phyloP scores from a whole-genome alignment of 2,888 invertebrate species.

The Scrobipalpa costella region DNA sequence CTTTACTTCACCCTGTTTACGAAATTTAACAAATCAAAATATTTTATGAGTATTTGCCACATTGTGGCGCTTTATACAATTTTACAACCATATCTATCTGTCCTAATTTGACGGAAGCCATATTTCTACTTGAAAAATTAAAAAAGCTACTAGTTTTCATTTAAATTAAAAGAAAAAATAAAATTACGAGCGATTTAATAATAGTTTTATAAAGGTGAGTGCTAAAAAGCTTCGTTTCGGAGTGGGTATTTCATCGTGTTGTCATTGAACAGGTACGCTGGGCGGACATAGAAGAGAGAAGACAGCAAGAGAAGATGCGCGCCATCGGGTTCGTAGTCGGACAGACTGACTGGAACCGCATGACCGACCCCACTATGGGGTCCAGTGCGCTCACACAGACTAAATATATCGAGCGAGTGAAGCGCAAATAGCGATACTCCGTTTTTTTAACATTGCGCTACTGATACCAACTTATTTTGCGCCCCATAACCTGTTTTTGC shows the following conservation, averaged over 20 bases:
- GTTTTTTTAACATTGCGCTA: too few species aligned
- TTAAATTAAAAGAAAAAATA: background rate
- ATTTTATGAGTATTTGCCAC: background rate
- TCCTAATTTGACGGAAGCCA: background rate
- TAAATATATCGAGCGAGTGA: slow-evolving; percentile 90
- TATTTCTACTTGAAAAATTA: background rate
- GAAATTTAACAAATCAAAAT: background rate
- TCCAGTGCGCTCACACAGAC: slow-evolving; percentile 95
- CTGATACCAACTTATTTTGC: too few species aligned
- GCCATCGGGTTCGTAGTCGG: slow-evolving; percentile 98
- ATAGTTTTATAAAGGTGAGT: slow-evolving; percentile 28
- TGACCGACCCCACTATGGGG: slow-evolving; percentile 95
- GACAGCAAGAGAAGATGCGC: slow-evolving; percentile 94
- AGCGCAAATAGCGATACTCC: slow-evolving; percentile 41
- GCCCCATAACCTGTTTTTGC: too few species aligned
- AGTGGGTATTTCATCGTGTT: slow-evolving; percentile 58
- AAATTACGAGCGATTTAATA: background rate
- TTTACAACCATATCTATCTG: slow-evolving; percentile 44
- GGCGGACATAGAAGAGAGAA: slow-evolving; percentile 98
- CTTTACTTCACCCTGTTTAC: background rate
- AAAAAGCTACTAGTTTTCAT: background rate
- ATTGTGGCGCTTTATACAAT: slow-evolving; percentile 33
- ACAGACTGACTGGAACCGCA: slow-evolving; percentile 97
- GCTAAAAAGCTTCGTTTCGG: background rate
- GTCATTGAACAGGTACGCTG: slow-evolving; percentile 92